A percentile compares a stretch with the other conserved stretches of the same genome.
These are phyloP conservation scores for Sebastes aleutianus DNA, from an alignment of 2,797 vertebrate species.

Conservation along the genomic window DNA sequence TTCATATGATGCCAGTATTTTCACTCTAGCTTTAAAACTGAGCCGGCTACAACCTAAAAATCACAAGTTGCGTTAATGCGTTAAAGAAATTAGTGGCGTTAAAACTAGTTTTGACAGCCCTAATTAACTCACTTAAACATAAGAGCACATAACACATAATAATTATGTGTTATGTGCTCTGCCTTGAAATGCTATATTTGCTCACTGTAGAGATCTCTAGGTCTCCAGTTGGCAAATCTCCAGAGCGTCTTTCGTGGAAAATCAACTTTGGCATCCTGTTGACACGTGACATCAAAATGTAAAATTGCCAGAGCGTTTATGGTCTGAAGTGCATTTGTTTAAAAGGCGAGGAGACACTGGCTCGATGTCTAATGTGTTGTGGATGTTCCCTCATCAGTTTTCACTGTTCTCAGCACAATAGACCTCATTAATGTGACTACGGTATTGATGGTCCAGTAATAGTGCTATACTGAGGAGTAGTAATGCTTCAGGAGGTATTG, in stretches of 20 bases:
- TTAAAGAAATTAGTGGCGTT: no score
- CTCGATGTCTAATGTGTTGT: constrained; percentile 1
- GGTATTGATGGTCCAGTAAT: constrained; percentile 12
- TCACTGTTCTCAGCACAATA: constrained; percentile 34
- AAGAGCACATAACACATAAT: no score
- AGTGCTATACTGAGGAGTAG: constrained; percentile 12
- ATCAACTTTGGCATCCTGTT: constrained; percentile 18
- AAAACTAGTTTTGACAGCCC: no score
- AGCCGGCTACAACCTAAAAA: no score
- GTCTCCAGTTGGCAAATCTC: not conserved
- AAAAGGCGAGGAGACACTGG: not conserved
- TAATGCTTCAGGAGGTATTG: not conserved
- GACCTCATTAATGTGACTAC: constrained; percentile 40
- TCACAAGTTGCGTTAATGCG: no score
- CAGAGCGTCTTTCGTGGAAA: constrained; percentile 6
- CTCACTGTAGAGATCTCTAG: not conserved
- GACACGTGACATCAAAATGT: constrained; percentile 18
- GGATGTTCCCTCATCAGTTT: constrained; percentile 23
- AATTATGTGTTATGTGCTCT: not conserved
- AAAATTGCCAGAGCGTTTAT: not conserved
- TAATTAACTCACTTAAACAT: no score
- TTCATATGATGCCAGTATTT: no score
- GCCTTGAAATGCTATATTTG: not conserved
- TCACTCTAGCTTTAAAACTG: no score
- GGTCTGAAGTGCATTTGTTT: not conserved